Conservation (phyloP, 2,797 vertebrate species). For the Falco cherrug region DNA sequence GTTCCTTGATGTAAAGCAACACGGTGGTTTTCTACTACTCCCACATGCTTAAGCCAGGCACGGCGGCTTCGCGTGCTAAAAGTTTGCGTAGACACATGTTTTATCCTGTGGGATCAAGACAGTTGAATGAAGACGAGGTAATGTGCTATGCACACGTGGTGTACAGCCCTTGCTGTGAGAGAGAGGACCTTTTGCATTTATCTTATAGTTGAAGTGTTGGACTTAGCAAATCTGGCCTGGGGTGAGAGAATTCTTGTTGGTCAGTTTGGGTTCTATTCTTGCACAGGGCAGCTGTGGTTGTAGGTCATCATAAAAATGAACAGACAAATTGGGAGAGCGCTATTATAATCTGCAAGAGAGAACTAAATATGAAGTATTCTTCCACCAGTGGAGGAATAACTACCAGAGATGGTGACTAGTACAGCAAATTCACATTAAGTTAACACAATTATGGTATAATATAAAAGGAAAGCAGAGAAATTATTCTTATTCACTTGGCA, state of each 20-base stretch:
- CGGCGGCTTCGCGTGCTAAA: neutral
- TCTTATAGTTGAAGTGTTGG: neutral
- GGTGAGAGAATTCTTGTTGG: neutral
- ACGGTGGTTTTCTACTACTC: neutral
- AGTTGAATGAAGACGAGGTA: neutral
- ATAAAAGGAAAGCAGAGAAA: neutral
- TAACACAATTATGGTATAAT: neutral
- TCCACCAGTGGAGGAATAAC: neutral
- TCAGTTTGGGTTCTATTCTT: neutral
- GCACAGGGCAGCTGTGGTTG: neutral
- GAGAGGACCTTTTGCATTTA: accelerated
- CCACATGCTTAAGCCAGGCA: neutral
- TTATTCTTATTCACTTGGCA: neutral
- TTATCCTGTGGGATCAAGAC: neutral
- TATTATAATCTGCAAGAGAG: neutral
- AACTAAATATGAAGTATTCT: neutral
- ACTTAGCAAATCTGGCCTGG: neutral
- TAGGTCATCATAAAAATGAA: neutral
- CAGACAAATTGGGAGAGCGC: neutral
- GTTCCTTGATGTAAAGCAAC: neutral
- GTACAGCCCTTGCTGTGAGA: neutral
- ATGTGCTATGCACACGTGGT: too few species aligned
- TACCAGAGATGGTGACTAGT: neutral
- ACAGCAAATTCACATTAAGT: neutral
- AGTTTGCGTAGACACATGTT: neutral